Conservation (phyloP, 2,888 invertebrate genomes). For the Phymatocera aterrima region DNA sequence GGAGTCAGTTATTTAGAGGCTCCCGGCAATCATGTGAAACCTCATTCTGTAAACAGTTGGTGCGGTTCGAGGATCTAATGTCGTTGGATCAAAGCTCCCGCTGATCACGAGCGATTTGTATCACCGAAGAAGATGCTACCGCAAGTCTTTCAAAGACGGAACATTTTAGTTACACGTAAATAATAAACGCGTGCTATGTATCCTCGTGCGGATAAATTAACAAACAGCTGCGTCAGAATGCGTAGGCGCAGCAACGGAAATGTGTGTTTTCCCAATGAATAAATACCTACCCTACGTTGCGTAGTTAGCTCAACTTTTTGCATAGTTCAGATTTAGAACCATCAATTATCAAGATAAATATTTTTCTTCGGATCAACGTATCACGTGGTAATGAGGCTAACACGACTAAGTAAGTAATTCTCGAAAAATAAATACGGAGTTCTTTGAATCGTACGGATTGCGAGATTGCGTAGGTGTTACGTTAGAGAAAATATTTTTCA, state of each 20-base stretch:
- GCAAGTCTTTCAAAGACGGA: neutral
- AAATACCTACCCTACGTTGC: neutral
- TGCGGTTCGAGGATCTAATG: neutral
- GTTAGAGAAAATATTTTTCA: neutral
- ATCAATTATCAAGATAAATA: conserved; percentile 30
- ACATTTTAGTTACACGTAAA: neutral
- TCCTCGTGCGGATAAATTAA: neutral
- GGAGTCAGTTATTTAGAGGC: neutral
- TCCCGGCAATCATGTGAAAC: neutral
- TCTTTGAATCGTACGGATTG: neutral
- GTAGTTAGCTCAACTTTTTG: neutral
- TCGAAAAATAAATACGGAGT: neutral
- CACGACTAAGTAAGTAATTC: neutral
- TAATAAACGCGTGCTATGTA: neutral
- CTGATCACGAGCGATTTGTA: neutral
- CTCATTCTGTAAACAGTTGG: neutral
- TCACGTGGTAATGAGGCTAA: neutral
- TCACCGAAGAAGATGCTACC: neutral
- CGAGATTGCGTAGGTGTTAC: neutral
- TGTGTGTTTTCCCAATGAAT: neutral
- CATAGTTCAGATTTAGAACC: neutral
- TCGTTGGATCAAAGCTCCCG: neutral
- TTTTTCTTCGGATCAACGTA: neutral
- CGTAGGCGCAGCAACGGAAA: neutral
- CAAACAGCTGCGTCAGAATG: neutral